These are phyloP conservation scores for Podargus strigoides DNA, from an alignment of 2,797 vertebrate species.

Conservation along the genomic window DNA sequence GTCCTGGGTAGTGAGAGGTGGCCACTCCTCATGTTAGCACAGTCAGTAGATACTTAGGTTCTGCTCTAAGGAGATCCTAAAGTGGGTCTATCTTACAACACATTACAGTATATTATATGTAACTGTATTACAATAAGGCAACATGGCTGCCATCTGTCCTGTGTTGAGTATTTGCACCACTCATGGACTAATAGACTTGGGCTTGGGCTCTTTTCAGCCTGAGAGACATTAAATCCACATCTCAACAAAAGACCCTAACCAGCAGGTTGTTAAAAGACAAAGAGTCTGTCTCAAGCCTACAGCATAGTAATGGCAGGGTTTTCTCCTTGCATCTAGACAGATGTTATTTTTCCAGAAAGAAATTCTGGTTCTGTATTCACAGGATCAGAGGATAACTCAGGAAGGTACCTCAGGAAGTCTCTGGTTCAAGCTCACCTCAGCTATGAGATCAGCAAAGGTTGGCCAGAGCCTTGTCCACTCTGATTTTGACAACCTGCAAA, in stretches of 20 bases:
- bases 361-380: not conserved
- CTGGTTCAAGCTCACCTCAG: not conserved
- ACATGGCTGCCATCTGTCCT: not conserved
- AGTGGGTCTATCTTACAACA: not conserved
- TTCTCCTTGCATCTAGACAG: not conserved
- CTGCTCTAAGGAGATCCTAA: not conserved
- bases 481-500: not conserved
- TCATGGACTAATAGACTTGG: not conserved
- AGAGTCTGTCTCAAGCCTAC: not conserved
- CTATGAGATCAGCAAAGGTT: not conserved
- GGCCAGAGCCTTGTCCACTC: not conserved
- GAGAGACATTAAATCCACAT: not conserved
- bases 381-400: not conserved
- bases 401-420: not conserved
- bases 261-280: not conserved
- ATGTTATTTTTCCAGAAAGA: not conserved
- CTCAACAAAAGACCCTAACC: not conserved
- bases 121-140: not conserved
- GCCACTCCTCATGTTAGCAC: rapidly evolving
- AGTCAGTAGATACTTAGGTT: not conserved
- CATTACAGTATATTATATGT: not conserved
- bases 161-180: not conserved
- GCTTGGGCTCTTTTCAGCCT: not conserved
- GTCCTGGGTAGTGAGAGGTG: not conserved
- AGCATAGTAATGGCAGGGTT: not conserved